Conservation (phyloP, 2,888 invertebrate species). For the Oasisia sp. region DNA sequence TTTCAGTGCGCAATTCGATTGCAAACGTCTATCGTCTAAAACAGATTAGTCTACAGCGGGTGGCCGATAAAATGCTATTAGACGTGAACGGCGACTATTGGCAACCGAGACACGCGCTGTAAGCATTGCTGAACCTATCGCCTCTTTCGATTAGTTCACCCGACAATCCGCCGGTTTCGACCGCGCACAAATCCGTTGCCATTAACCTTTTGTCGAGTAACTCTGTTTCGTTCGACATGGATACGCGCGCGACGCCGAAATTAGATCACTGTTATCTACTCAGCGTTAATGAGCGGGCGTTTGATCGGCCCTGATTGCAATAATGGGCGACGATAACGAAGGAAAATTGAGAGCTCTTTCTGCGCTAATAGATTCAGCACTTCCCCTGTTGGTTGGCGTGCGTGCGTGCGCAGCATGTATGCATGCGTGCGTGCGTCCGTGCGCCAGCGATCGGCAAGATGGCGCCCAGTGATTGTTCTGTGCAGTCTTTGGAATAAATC, state of each 20-base stretch:
- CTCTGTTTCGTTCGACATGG: constrained; percentile 3
- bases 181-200: not conserved
- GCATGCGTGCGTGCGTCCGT: not conserved
- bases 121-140: not conserved
- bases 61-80: not conserved
- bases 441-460: not conserved
- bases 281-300: not conserved
- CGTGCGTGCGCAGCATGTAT: not conserved
- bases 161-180: not conserved
- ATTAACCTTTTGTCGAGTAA: constrained; percentile 3
- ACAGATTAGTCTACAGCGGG: not conserved
- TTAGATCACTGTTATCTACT: not conserved
- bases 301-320: constrained; percentile 3
- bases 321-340: not conserved
- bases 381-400: not conserved
- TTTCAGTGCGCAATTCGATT: not conserved
- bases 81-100: not conserved
- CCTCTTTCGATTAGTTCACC: not conserved
- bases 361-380: not conserved
- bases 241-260: not conserved
- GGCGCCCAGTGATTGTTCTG: not conserved
- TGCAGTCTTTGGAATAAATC: not conserved
- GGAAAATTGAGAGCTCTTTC: constrained; percentile 5
- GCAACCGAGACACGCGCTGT: not conserved
- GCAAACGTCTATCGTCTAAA: constrained; percentile 10